A percentile compares a stretch with the other conserved stretches of the same genome.
These are phyloP conservation scores for Eilema depressum DNA, from an alignment of 2,888 invertebrate species.

Conservation along the genomic window DNA sequence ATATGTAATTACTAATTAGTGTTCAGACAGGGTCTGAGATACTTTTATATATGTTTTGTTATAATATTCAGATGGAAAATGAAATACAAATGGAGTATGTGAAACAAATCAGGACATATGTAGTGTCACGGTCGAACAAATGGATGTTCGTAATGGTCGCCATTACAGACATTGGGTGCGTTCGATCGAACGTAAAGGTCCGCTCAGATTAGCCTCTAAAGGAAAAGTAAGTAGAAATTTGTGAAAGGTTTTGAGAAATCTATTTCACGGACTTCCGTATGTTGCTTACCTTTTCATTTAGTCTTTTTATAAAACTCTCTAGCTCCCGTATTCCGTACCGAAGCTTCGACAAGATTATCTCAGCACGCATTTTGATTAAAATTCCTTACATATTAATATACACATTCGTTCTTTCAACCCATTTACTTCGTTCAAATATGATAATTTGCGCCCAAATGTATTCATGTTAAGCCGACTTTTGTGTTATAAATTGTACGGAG, in stretches of 20 bases:
- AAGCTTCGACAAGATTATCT: slow-evolving; percentile 46
- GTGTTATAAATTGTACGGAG: slow-evolving; percentile 44
- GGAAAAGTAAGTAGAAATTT: slow-evolving; percentile 66
- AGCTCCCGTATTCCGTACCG: slow-evolving; percentile 41
- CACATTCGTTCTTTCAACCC: slow-evolving; percentile 52
- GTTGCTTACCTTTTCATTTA: slow-evolving; percentile 61
- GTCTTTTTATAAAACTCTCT: slow-evolving; percentile 51
- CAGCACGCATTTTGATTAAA: slow-evolving; percentile 62
- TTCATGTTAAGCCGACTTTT: slow-evolving; percentile 52
- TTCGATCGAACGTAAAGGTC: slow-evolving; percentile 78
- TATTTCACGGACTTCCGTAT: slow-evolving; percentile 56
- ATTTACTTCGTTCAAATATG: slow-evolving; percentile 56
- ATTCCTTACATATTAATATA: slow-evolving; percentile 54
- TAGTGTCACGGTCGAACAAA: slow-evolving; percentile 76
- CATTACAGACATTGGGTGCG: slow-evolving; percentile 80
- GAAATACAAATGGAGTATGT: slow-evolving; percentile 63
- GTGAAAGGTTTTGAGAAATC: slow-evolving; percentile 62
- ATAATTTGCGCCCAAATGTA: slow-evolving; percentile 54
- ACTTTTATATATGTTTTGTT: slow-evolving; percentile 2
- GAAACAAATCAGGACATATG: slow-evolving; percentile 74
- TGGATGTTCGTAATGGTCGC: slow-evolving; percentile 79
- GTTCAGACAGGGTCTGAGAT: neutral
- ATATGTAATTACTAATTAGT: neutral
- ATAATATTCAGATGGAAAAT: slow-evolving; percentile 6
- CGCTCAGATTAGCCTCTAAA: slow-evolving; percentile 63